Evolutionary conservation across 2,797 vertebrate genomes (phyloP).

Genomic region (Intellagama lesueurii): DNA sequence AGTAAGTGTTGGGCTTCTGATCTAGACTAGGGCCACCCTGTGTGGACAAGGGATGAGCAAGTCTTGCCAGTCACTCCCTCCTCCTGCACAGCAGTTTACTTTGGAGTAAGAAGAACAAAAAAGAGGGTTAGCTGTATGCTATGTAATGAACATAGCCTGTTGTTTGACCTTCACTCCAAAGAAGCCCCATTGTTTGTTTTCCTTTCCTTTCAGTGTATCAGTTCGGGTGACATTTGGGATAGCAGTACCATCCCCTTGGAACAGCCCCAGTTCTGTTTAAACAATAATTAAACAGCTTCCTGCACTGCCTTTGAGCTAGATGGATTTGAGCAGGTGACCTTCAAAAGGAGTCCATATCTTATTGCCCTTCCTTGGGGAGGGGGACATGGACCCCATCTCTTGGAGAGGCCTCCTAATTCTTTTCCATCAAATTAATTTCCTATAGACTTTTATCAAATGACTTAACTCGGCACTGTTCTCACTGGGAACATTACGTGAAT

Average conservation of each 20-base stretch:
- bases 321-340: slow-evolving; percentile 25
- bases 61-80: no score
- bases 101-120: not conserved
- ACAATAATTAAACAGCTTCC: slow-evolving; percentile 8
- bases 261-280: slow-evolving; percentile 6
- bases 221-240: not conserved
- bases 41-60: not conserved
- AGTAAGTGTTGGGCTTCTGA: not conserved
- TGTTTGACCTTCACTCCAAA: not conserved
- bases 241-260: not conserved
- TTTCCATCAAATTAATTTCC: slow-evolving; percentile 45
- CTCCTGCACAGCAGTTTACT: not conserved
- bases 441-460: slow-evolving; percentile 48
- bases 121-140: not conserved
- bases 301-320: not conserved
- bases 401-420: slow-evolving; percentile 47
- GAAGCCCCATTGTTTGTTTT: not conserved
- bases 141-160: not conserved
- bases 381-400: slow-evolving; percentile 4
- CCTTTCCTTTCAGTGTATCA: not conserved
- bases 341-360: slow-evolving; percentile 23
- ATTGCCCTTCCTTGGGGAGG: not conserved
- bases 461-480: slow-evolving; percentile 46
- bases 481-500: slow-evolving; percentile 51
- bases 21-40: not conserved